Evolutionary conservation across 2,113 vertebrate genomes (phyloP).

Genomic region (Sylvia atricapilla): DNA sequence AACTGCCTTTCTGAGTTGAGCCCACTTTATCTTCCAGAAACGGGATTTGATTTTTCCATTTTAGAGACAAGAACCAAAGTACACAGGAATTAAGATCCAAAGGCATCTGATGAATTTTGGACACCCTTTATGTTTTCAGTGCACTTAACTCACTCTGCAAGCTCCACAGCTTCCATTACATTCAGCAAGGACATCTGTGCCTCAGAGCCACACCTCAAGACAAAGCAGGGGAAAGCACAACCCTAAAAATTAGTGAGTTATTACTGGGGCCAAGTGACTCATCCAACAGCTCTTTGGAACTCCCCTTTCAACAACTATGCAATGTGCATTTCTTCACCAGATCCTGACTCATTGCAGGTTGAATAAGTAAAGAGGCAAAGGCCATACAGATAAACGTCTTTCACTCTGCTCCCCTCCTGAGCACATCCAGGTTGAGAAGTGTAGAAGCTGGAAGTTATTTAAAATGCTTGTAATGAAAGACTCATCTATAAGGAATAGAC

Average conservation of each 20-base stretch:
- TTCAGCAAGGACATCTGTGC: not conserved
- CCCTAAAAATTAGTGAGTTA: not conserved
- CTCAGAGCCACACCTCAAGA: not conserved
- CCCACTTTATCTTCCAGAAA: not conserved
- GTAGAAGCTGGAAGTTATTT: not conserved
- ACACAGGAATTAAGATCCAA: not conserved
- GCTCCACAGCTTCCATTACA: not conserved
- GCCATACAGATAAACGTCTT: not conserved
- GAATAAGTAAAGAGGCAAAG: not conserved
- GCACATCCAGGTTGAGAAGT: not conserved
- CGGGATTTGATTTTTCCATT: not conserved
- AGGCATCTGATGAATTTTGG: not conserved
- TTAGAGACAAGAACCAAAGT: not conserved
- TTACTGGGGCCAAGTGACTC: not conserved
- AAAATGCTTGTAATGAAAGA: not conserved
- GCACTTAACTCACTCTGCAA: not conserved
- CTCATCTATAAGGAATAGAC: not conserved
- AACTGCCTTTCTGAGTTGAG: not conserved
- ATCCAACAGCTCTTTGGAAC: not conserved
- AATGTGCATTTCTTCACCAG: not conserved
- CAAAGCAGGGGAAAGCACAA: not conserved
- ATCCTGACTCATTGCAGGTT: not conserved
- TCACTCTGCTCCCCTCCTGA: not conserved
- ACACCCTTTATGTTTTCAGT: not conserved
- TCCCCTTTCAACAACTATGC: not conserved